Base-by-base conservation (phyloP, 2,113 vertebrate genomes). In the Pao palembangensis region DNA sequence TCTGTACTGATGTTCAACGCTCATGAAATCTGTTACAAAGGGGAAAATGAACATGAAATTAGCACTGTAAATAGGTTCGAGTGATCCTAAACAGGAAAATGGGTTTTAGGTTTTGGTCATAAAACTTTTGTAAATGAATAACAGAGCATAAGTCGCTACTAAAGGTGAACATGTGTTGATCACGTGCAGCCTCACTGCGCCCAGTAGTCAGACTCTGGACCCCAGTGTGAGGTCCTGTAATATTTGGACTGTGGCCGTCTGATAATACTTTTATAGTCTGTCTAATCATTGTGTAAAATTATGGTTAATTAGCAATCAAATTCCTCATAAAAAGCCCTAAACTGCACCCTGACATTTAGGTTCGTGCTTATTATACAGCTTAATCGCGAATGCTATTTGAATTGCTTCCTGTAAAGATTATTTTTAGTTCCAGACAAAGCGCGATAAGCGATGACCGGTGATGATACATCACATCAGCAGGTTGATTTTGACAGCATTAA, bases 11-110 rank as follows among this genome's bases (percentile, higher is more conserved):
- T 49, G 59, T 41, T 53, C 54, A 23, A 10, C 25, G 31, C 48
- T 58, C 18, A 15, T 46, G 31, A 63, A 67, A 63, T 69, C 43
- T 61, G 71, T 58, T 5, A 63, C 52, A 69, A 62, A 67, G 58
- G 57, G 69, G 23, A 74, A 57, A 14, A 48, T 23, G 51, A 8
- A 59, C 38, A 62, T 59, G 59, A 51, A 38, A 48, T 16, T 7
- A 62, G 38, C 21, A 43, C 21, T 43, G 2, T 7, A 28, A 15
- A 3, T 12, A 23, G 41, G 41, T 14, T 43, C 5, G 41, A 43
- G 41, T 43, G 41, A 1, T 43, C 10, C 41, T 28, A 28, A 28
- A 28, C 25, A 28, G 25, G 25, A 28, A 43, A 43, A 43, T 15
- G 10, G 41, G 41, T 15, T 43, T 11, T 43, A 43, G 41, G 14